A percentile compares a stretch with the other conserved stretches of the same genome.
Evolutionary conservation across 2,113 vertebrate genomes (phyloP).

Genomic region (Sturnus vulgaris): DNA sequence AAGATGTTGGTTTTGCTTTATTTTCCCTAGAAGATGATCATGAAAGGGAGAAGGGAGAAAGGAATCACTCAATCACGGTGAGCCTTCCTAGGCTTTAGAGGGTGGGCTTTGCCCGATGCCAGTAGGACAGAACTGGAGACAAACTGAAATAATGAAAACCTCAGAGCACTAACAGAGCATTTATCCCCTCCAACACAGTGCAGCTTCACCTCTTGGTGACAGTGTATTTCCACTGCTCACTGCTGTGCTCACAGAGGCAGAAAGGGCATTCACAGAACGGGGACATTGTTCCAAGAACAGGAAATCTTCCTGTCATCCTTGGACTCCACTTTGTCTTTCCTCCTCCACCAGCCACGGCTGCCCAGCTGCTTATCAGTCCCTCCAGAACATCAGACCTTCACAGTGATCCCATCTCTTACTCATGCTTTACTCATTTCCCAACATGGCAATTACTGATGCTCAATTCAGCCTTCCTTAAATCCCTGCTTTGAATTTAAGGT

Average conservation of each 20-base stretch:
- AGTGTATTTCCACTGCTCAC: not conserved
- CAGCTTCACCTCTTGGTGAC: not conserved
- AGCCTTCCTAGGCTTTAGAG: not conserved
- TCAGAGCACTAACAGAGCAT: not conserved
- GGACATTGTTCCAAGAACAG: not conserved
- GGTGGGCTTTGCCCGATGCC: not conserved
- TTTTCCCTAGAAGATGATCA: not conserved
- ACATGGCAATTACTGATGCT: not conserved
- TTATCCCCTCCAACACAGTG: not conserved
- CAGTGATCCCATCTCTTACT: not conserved
- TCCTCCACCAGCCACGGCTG: not conserved
- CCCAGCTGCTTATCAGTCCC: constrained; percentile 26
- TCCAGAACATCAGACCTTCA: not conserved
- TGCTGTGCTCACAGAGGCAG: not conserved
- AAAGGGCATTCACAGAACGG: constrained; percentile 4
- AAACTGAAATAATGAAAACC: not conserved
- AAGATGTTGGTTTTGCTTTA: not conserved
- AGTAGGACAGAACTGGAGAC: not conserved
- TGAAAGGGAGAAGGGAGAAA: accelerated
- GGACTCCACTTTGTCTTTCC: not conserved
- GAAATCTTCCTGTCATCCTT: not conserved
- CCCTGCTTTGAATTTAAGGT: not conserved
- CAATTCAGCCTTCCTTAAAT: not conserved
- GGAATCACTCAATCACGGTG: not conserved
- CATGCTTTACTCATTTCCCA: constrained; percentile 16